Base-by-base conservation (phyloP, 2,888 invertebrate species). In the Drosophila mimica region DNA sequence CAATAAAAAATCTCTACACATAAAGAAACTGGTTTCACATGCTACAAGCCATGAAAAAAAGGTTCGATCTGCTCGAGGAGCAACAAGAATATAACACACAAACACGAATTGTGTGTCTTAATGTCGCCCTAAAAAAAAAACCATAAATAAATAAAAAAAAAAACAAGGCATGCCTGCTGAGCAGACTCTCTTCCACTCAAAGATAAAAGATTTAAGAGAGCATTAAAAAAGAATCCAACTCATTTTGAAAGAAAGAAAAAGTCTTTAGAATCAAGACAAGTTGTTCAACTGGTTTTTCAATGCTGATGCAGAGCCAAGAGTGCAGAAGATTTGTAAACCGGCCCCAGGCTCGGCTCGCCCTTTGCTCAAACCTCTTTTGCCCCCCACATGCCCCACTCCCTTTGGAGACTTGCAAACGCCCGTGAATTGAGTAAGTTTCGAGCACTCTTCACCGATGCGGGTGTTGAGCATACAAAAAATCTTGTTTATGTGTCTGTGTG, bases 231-330 rank as follows among this genome's bases (percentile, higher is more conserved):
- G 53, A 72, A 74, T 63, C 54, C 59, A 73, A 83, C 85, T 80
- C 74, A 76, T 58, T 67, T 80, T 66, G 71, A 88, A 88, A 83
- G 89, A 90, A 90, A 91, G 89, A 89, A 90, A 90, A 90, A 90
- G 91, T 90, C 85, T 88, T 87, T 76, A 82, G 83, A 88, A 83
- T 83, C 78, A 78, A 85, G 82, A 83, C 78, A 88, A 90, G 88
- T 89, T 89, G 91, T 78, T 84, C 73, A 91, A 90, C 90, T 82
- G 90, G 90, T 90, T 90, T 85, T 70, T 46, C 58, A 58, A 65
- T 73, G 43, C 63, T 34, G 56, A 60, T 36, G 25, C 64, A 25
- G 48, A 36, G 30, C 13, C 62, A 67, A 62, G 65, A 61, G 67
- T 54, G 61, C 56, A 65, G 52, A 56, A 36, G 61, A 82, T 48